Base-by-base conservation (phyloP, 2,888 invertebrate genomes). In the Zhuqinia jingwanae region DNA sequence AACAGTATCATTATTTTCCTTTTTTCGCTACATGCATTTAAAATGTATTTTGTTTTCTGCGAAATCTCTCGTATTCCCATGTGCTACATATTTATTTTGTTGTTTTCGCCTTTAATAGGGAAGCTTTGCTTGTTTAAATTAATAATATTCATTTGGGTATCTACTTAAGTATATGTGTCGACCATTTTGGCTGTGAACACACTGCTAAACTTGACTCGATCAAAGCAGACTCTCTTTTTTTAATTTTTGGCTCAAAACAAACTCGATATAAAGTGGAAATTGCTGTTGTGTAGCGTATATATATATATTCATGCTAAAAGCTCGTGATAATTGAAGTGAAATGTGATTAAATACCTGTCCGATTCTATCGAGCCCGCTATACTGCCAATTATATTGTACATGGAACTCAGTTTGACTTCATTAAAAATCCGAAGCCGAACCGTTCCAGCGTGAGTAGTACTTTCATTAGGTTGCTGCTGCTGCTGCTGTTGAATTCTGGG, bases 311-410 rank as follows among this genome's bases (percentile, higher is more conserved):
- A 17, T 17, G 22, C 22, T 68, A 79, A 79, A 79, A 79, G 68
- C 68, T 68, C 53, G 11, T 17, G 36, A 50, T 75, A 65, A 58
- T 78, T 73, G 85, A 73, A 84, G 56, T 36, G 27, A 77, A 77
- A 77, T 70, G 84, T 77, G 77, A 87, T 75, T 84, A 80, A 77
- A 85, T 90, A 91, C 91, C 91, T 90, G 89, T 91, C 91, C 53
- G 90, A 90, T 87, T 90, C 90, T 80, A 86, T 85, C 20, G 88
- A 77, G n/a, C 91, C 91, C 8, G 91, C 89, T 81, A 91, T 90
- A 8, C 89, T 88, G 5, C 89, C 91, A 36, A 90, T 87, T n/a
- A 91, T 90, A 77, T 91, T 91, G 88, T 88, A 91, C 77, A 91
- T 89, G 50, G 81, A 89, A 50, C 88, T 89, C 22, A 84, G 86